These are phyloP conservation scores for Lumbricus terrestris DNA, from an alignment of 2,888 invertebrate species.

Conservation along the genomic window DNA sequence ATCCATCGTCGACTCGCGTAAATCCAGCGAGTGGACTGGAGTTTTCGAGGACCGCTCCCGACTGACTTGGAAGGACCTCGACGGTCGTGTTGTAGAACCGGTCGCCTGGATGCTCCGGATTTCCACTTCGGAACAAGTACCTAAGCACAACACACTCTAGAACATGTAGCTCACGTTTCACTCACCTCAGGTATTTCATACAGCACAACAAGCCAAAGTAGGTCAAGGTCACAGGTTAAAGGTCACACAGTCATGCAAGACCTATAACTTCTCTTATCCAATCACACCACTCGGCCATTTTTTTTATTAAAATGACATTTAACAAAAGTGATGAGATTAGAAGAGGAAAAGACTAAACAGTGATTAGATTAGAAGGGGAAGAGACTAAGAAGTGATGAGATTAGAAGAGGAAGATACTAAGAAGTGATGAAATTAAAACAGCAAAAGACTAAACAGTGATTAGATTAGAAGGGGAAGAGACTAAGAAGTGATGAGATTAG, in stretches of 20 bases:
- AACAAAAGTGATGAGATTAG: background rate
- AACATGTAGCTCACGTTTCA: background rate
- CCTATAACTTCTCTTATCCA: background rate
- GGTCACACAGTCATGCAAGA: too few relatives aligned
- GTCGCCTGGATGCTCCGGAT: constrained; percentile 83
- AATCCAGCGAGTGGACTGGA: constrained; percentile 23
- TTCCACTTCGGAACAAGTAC: constrained; percentile 70
- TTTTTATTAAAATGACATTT: background rate
- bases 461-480: too few relatives aligned
- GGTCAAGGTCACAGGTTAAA: background rate
- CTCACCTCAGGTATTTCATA: background rate
- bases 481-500: background rate
- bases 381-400: background rate
- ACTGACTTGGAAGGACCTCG: constrained; percentile 69
- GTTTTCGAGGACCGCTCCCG: constrained; percentile 36
- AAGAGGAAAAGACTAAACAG: background rate
- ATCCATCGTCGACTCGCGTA: constrained; percentile 68
- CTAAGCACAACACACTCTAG: constrained; percentile 39
- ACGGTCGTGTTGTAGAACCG: constrained; percentile 82
- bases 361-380: background rate
- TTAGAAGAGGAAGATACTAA: background rate
- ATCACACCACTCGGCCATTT: background rate
- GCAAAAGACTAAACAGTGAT: too few relatives aligned
- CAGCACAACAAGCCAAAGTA: background rate
- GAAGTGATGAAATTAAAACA: background rate